Conservation (phyloP, 1,140 invertebrate species). For the Aporrectodea caliginosa region DNA sequence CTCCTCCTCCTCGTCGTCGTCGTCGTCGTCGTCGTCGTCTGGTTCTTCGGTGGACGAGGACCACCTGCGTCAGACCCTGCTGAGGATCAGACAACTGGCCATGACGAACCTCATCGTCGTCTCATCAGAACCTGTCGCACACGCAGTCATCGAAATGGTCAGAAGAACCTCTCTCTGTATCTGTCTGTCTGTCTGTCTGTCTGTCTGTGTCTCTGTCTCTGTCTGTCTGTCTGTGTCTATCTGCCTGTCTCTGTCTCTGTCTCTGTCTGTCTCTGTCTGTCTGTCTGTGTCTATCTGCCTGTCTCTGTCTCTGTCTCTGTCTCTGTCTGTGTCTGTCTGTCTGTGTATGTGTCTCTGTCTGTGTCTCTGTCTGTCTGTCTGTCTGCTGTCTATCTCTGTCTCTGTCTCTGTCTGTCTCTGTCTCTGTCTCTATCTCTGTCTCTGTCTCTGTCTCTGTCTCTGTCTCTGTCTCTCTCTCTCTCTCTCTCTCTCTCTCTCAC, state of each 20-base stretch:
- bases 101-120: constrained; percentile 6
- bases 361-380: not conserved
- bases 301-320: not conserved
- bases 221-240: not conserved
- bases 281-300: not conserved
- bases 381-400: not conserved
- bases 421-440: not conserved
- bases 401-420: not conserved
- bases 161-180: not conserved
- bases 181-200: constrained; percentile 1
- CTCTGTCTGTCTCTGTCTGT: not conserved
- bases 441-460: not conserved
- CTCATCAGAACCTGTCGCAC: not conserved
- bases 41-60: not conserved
- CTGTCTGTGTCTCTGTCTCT: not conserved
- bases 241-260: not conserved
- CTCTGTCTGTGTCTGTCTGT: not conserved
- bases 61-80: not conserved
- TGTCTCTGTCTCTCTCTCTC: not conserved
- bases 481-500: not conserved
- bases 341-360: not conserved
- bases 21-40: not conserved
- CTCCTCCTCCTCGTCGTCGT: not conserved
- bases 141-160: constrained; percentile 1
- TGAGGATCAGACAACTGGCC: not conserved